A percentile compares a stretch with the other conserved stretches of the same genome.
Conservation (phyloP, 2,113 vertebrate species). For the Menura novaehollandiae region DNA sequence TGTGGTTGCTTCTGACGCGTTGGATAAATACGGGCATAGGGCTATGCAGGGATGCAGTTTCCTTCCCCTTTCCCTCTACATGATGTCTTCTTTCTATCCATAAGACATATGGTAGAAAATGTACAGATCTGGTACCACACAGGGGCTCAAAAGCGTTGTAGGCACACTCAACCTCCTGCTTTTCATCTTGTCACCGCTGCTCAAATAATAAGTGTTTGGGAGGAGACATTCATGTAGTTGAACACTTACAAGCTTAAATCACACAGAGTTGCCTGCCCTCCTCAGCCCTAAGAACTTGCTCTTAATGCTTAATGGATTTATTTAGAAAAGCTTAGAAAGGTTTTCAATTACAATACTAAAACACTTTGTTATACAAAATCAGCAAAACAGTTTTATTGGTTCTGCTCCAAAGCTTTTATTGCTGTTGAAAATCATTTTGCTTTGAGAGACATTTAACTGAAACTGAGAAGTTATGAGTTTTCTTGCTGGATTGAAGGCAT, state of each 20-base stretch:
- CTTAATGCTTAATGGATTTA: background rate
- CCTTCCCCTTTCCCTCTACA: background rate
- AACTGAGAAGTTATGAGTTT: background rate
- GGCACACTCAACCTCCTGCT: background rate
- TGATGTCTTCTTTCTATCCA: background rate
- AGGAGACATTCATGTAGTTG: background rate
- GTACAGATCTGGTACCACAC: background rate
- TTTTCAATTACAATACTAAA: background rate
- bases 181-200: background rate
- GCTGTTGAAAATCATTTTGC: background rate
- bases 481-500: background rate
- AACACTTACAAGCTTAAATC: background rate
- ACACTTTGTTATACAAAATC: background rate
- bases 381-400: background rate
- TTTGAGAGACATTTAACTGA: background rate
- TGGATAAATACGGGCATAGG: background rate
- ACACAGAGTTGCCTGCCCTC: background rate
- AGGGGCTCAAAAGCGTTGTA: accelerated
- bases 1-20: background rate
- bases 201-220: background rate
- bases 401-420: background rate
- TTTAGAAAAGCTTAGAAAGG: background rate
- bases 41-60: background rate
- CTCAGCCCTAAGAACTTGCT: background rate
- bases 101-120: background rate